Evolutionary conservation across 2,888 invertebrate genomes (phyloP), one percentile per base, ranked within the genome.

Genomic region (Plagodis dolabraria): DNA sequence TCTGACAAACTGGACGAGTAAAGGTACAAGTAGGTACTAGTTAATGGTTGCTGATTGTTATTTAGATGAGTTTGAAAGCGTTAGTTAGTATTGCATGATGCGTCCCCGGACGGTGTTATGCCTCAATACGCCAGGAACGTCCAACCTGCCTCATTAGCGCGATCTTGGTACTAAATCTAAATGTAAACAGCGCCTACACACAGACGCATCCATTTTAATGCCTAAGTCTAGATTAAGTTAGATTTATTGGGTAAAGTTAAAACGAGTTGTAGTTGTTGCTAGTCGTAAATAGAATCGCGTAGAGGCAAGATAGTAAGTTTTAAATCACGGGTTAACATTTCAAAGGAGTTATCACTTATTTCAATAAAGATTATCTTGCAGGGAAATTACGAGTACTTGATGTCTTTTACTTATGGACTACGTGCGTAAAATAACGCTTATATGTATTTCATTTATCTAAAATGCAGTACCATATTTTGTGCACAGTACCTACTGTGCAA

Each of bases 41-140:
- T 67, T 79, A 84, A 82, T 81, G 78, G 77, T 70, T 64, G 75
- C 75, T 85, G 84, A 87, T 87, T 88, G 85, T 86, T 86, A 87
- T 88, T 85, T 86, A 87, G 4, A 22, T 85, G 85, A 78, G 77
- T 83, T 83, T 78, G 75, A 75, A 83, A 83, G 79, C 75, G 77
- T 76, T 67, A 67, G 70, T 75, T 63, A 54, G 70, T 82, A 84
- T 85, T 79, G 75, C 71, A 81, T 86, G 75, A 77, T 79, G 75
- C 58, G 74, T 61, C 56, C 56, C 10, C 1, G 22, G 53, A 65
- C 70, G 70, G 72, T 56, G 69, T 77, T 77, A 79, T 77, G 76
- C 79, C 75, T 79, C 76, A 80, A 78, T 80, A 76, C 76, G 60
- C 67, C 74, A 71, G 43, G 65, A 69, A 69, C 64, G 55, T 66